Conservation (phyloP, 2,888 invertebrate species). For the Apamea anceps region DNA sequence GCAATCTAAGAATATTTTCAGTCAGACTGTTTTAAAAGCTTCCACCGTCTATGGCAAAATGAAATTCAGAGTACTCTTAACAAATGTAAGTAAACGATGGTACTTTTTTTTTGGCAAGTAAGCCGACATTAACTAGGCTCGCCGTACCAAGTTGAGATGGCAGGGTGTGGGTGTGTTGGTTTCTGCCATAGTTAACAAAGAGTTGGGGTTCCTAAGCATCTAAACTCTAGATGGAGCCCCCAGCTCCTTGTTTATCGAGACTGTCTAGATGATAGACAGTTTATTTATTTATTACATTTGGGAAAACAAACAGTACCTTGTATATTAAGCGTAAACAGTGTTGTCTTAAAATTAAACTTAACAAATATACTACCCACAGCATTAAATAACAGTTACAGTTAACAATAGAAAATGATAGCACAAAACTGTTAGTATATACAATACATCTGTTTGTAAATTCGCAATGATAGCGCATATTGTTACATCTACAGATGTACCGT, state of each 20-base stretch:
- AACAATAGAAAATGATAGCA: neutral
- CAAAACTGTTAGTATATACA: too few species aligned
- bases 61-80: constrained; percentile 8
- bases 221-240: neutral
- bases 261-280: neutral
- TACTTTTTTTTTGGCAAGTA: constrained; percentile 10
- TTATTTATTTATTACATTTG: too few species aligned
- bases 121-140: neutral
- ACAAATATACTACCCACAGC: too few species aligned
- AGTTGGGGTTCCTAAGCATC: neutral
- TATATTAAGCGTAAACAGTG: too few species aligned
- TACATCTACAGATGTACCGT: constrained; percentile 4
- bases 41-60: constrained; percentile 1
- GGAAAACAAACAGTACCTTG: too few species aligned
- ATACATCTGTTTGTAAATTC: constrained; percentile 9
- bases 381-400: too few species aligned
- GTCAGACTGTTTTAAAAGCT: constrained; percentile 21
- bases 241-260: neutral
- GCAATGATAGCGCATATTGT: neutral
- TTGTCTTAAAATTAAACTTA: too few species aligned
- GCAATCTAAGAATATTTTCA: constrained; percentile 55
- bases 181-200: neutral
- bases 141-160: neutral
- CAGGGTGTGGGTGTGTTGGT: neutral
- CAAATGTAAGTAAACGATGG: neutral